These are phyloP conservation scores for Eueides isabella DNA, from an alignment of 1,140 invertebrate species.

Conservation along the genomic window DNA sequence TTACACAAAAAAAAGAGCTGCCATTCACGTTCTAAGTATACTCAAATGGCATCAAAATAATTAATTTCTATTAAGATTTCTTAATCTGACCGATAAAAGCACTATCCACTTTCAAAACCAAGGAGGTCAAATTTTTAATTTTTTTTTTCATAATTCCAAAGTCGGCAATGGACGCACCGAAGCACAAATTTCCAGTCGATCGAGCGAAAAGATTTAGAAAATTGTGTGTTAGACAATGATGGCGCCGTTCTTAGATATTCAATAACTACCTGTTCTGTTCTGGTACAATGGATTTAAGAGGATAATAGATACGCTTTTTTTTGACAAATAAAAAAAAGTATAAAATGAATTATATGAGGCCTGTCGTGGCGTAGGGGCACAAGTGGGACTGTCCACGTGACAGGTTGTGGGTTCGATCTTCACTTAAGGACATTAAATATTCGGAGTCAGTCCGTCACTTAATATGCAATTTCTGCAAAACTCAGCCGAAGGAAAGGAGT, in stretches of 20 bases:
- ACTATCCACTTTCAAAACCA: conserved; percentile 9
- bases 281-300: conserved; percentile 23
- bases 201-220: conserved; percentile 40
- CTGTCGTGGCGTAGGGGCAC: too few relatives aligned
- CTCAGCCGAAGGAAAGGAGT: too few relatives aligned
- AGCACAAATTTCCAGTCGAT: conserved; percentile 33
- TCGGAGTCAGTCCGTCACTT: too few relatives aligned
- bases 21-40: too few relatives aligned
- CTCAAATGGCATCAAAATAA: too few relatives aligned
- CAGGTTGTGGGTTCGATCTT: too few relatives aligned
- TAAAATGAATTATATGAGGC: too few relatives aligned
- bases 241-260: conserved; percentile 36
- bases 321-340: not conserved
- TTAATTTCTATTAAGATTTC: not conserved
- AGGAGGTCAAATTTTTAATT: conserved; percentile 16
- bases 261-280: conserved; percentile 38
- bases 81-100: not conserved
- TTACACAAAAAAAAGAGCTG: too few relatives aligned
- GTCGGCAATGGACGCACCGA: conserved; percentile 27
- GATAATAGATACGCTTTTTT: conserved; percentile 31
- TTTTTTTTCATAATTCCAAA: conserved; percentile 28
- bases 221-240: conserved; percentile 35
- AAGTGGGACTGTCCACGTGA: too few relatives aligned
- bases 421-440: too few relatives aligned
- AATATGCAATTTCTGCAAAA: too few relatives aligned